Conservation (phyloP, 2,888 invertebrate species). For the Philereme vetulata region DNA sequence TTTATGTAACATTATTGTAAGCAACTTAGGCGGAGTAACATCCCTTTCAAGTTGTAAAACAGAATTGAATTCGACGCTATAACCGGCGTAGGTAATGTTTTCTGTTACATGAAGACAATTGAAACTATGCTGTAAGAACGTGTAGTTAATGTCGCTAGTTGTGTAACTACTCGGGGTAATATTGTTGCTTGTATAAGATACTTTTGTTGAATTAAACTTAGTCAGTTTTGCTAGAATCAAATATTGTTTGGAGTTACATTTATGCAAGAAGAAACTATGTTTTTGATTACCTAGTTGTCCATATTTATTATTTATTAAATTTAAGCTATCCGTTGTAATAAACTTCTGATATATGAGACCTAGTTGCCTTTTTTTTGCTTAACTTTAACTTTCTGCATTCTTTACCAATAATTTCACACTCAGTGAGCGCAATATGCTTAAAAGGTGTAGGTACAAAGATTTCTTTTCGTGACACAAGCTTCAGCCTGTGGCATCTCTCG, state of each 20-base stretch:
- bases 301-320: too few relatives aligned
- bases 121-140: constrained; percentile 23
- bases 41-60: constrained; percentile 27
- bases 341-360: too few relatives aligned
- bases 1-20: constrained; percentile 14
- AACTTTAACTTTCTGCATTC: too few relatives aligned
- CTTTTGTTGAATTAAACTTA: constrained; percentile 16
- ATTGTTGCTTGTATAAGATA: constrained; percentile 16
- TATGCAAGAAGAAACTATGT: neutral
- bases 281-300: too few relatives aligned
- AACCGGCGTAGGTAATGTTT: constrained; percentile 22
- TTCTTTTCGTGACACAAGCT: too few relatives aligned
- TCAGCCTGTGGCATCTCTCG: too few relatives aligned
- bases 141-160: constrained; percentile 14
- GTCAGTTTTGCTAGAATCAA: neutral
- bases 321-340: too few relatives aligned
- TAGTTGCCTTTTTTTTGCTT: too few relatives aligned
- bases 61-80: constrained; percentile 35
- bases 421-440: too few relatives aligned
- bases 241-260: neutral
- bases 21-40: constrained; percentile 16
- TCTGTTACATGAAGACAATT: constrained; percentile 22
- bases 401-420: too few relatives aligned
- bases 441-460: too few relatives aligned
- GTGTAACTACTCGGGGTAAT: constrained; percentile 10